These are phyloP conservation scores for Nibea coibor DNA, from an alignment of 2,113 vertebrate species.

Conservation along the genomic window DNA sequence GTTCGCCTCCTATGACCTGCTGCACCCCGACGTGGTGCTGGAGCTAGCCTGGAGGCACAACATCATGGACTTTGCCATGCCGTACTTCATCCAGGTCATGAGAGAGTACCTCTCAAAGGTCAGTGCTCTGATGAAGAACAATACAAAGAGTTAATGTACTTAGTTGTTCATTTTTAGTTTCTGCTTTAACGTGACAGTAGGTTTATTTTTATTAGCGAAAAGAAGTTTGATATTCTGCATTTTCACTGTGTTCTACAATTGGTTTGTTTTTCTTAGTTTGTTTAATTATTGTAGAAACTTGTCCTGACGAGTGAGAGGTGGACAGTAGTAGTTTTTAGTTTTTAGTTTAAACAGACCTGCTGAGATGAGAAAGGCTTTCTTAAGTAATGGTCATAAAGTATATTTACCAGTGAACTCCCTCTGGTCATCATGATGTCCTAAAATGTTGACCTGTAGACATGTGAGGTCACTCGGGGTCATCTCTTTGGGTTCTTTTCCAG, in stretches of 20 bases:
- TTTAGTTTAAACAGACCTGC: neutral
- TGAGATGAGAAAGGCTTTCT: neutral
- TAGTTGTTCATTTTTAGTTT: neutral
- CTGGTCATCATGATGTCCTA: conserved; percentile 30
- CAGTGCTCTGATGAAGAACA: conserved; percentile 53
- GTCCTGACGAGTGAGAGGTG: conserved; percentile 9
- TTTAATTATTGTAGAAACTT: conserved; percentile 23
- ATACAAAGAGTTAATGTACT: neutral
- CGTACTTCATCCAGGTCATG: conserved; percentile 94
- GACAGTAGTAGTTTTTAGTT: conserved; percentile 9
- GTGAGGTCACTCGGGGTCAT: conserved; percentile 74
- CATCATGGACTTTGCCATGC: conserved; percentile 92
- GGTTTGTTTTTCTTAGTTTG: conserved; percentile 24
- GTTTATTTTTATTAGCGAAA: neutral
- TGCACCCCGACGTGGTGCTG: conserved; percentile 90
- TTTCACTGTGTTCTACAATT: neutral
- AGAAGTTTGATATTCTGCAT: neutral
- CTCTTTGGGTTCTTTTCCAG: conserved; percentile 89
- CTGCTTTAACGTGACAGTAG: neutral
- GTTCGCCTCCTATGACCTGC: conserved; percentile 90
- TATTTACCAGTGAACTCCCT: conserved; percentile 27
- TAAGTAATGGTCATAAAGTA: conserved; percentile 16
- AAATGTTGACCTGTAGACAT: conserved; percentile 53
- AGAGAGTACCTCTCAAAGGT: conserved; percentile 92
- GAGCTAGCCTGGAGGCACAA: conserved; percentile 92